phyloP scores from a whole-genome alignment of 2,113 vertebrate genomes.

The Pelvicachromis taeniatus region DNA sequence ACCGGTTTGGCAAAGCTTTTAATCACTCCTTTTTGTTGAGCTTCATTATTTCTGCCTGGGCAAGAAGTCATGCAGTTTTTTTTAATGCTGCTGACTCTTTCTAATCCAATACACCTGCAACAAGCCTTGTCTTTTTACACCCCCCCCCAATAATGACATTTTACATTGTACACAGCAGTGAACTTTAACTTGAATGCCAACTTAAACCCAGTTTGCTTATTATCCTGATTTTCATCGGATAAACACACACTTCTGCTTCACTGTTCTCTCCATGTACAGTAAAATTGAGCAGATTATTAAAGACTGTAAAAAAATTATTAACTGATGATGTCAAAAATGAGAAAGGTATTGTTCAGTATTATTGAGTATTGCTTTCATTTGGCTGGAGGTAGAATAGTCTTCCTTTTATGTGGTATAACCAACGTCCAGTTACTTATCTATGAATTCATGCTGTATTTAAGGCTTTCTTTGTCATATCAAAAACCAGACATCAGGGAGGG shows the following conservation, averaged over 20 bases:
- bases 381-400: no score
- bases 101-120: neutral
- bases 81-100: neutral
- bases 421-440: neutral
- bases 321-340: fast-evolving
- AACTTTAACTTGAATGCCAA: neutral
- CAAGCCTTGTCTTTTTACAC: neutral
- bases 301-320: neutral
- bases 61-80: neutral
- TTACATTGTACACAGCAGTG: neutral
- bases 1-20: neutral
- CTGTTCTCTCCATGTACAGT: neutral
- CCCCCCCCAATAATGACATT: neutral
- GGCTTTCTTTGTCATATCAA: neutral
- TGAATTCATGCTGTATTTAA: neutral
- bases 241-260: neutral
- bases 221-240: neutral
- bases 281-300: neutral
- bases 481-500: neutral
- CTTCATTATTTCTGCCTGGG: neutral
- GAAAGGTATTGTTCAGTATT: neutral
- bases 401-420: neutral
- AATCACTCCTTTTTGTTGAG: neutral
- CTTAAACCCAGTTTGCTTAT: neutral
- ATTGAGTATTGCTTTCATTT: neutral